phyloP scores from a whole-genome alignment of 1,140 invertebrate genomes.

The Microvelia longipes region DNA sequence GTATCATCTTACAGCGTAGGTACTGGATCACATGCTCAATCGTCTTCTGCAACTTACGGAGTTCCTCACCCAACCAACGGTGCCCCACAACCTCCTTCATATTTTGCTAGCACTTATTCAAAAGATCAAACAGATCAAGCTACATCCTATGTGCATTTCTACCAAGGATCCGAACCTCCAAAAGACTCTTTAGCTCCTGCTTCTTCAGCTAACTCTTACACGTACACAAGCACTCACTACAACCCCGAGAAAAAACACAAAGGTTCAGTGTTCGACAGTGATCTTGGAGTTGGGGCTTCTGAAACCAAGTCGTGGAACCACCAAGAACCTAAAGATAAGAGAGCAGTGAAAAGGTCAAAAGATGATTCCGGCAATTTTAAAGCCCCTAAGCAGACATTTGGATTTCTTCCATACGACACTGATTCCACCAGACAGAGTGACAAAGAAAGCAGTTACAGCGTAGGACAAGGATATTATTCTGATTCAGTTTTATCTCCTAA shows the following conservation, averaged over 20 bases:
- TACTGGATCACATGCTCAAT: not conserved
- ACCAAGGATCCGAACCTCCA: constrained; percentile 2
- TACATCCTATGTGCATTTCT: constrained; percentile 6
- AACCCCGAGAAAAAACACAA: constrained; percentile 4
- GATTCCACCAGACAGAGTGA: not conserved
- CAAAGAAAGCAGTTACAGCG: not conserved
- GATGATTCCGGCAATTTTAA: constrained; percentile 1
- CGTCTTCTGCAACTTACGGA: constrained; percentile 1
- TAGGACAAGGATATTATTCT: not conserved
- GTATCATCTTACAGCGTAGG: not conserved
- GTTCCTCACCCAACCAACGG: constrained; percentile 3
- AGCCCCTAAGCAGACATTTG: constrained; percentile 7
- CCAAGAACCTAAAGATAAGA: constrained; percentile 1
- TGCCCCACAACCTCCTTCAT: constrained; percentile 4
- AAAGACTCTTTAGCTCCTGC: not conserved
- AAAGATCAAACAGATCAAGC: not conserved
- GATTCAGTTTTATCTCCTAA: constrained; percentile 6
- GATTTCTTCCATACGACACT: constrained; percentile 3
- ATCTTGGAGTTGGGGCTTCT: not conserved
- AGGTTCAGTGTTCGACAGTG: not conserved
- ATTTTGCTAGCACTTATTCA: not conserved
- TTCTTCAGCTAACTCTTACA: not conserved
- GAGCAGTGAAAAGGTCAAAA: not conserved
- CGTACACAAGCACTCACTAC: not conserved
- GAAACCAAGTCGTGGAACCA: constrained; percentile 2